Evolutionary conservation across 2,888 invertebrate species (phyloP).

Genomic region (Diplazon laetatorius): DNA sequence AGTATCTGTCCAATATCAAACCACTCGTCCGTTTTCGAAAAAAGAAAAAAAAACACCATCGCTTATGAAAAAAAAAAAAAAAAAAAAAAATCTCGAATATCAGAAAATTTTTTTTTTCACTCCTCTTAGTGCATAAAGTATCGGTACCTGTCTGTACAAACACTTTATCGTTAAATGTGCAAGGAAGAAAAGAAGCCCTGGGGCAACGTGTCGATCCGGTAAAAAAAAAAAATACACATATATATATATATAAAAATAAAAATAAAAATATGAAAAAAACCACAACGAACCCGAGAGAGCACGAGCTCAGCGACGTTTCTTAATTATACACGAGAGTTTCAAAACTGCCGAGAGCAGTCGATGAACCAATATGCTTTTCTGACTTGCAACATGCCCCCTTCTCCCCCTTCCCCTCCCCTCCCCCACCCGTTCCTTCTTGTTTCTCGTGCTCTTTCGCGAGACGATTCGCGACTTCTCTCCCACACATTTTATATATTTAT

Average conservation of each 20-base stretch:
- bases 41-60: no score
- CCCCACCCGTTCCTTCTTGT: constrained; percentile 17
- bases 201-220: constrained; percentile 49
- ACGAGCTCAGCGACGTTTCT: constrained; percentile 73
- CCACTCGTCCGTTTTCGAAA: no score
- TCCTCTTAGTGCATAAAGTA: no score
- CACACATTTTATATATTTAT: constrained; percentile 45
- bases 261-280: no score
- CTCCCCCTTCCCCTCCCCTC: constrained; percentile 35
- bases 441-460: constrained; percentile 41
- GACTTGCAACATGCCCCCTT: constrained; percentile 75
- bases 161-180: neutral
- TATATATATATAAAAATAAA: no score
- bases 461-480: constrained; percentile 39
- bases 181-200: constrained; percentile 30
- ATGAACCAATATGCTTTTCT: constrained; percentile 81
- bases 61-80: no score
- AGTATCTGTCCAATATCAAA: no score
- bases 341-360: constrained; percentile 76
- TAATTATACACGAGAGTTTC: constrained; percentile 79
- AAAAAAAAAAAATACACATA: no score
- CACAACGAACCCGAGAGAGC: no score
- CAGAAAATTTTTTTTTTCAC: no score
- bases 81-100: no score
- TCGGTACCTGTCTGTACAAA: neutral